Base-by-base conservation (phyloP, 2,888 invertebrate species). In the Leucophenga montana region DNA sequence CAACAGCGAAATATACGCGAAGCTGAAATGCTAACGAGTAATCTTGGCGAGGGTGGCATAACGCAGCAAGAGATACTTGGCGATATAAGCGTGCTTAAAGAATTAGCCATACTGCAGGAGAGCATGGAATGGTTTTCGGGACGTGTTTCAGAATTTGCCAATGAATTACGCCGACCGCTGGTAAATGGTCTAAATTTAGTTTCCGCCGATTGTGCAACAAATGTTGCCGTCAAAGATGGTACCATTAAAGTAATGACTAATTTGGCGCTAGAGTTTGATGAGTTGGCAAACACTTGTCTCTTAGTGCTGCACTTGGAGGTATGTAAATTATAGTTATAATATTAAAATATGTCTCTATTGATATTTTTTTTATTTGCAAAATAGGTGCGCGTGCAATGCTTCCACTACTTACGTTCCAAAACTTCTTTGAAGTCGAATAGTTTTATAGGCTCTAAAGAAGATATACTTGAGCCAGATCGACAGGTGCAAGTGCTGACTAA, bases 301-400 rank as follows among this genome's bases (percentile, higher is more conserved):
- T 90, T 99, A 54, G 93, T 98, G 71, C 90, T 98, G 67, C 98
- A 98, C 90, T 91, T 98, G 78, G 98, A 99, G 91, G 95, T 96
- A 68, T 79, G 66, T 33, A 50, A 1, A 1, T 57, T 67, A 39
- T 70, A 68, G 50, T 27, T 18, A 48, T 62, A 48, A 20, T 53
- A 44, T 57, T 8, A 67, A 31, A 16, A 59, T 9, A 18, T 16
- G 39, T 27, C 27, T 22, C 39, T 1, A 18, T 64, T 53, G 44
- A 50, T 9, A 57, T 61, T 5, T 75, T 88, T 90, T n/a, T 5
- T 75, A 88, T 90, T n/a, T 31, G 3, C 16, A 18, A 16, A n/a
- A 67, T 80, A 94, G 93, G 92, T 95, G 72, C 92, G 97, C 71
- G 97, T 98, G 56, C 97, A 97, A 87, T 98, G 98, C 89, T 98